Percentiles rank a stretch among this genome's conserved stretches.
Evolutionary conservation across 2,888 invertebrate species (phyloP).

Genomic region (Spodoptera exigua): DNA sequence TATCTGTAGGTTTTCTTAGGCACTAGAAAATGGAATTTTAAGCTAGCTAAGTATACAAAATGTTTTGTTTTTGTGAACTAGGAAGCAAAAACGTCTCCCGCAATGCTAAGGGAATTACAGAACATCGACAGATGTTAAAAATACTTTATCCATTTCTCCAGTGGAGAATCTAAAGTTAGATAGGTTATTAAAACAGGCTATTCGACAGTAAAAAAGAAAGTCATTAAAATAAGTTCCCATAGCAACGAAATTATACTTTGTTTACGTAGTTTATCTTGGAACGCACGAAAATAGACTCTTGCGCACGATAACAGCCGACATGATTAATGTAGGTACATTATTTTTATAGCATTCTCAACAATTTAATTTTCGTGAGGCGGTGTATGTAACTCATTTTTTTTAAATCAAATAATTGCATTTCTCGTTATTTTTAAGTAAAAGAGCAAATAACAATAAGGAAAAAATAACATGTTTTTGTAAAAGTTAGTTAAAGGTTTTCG

Average conservation of each 20-base stretch:
- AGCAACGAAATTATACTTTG: background rate
- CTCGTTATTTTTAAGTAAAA: background rate
- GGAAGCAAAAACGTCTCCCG: no score
- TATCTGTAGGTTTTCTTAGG: no score
- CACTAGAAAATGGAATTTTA: no score
- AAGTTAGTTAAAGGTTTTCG: background rate
- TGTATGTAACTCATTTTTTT: background rate
- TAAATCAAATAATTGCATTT: no score
- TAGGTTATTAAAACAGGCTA: no score
- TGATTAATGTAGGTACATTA: constrained; percentile 10
- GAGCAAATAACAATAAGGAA: background rate
- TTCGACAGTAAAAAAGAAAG: no score
- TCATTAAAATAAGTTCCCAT: no score
- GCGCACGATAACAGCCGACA: constrained; percentile 16
- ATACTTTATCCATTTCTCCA: no score
- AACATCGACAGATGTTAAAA: constrained; percentile 2
- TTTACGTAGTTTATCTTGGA: constrained; percentile 4
- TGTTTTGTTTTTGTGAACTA: no score
- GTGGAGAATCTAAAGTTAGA: no score
- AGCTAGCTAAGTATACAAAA: no score
- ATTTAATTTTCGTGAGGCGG: background rate
- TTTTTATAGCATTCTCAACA: constrained; percentile 8
- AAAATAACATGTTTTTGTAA: background rate
- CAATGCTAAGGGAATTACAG: background rate
- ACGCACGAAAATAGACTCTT: constrained; percentile 21